phyloP scores from a whole-genome alignment of 2,888 invertebrate species.

The Epicampocera succincta region DNA sequence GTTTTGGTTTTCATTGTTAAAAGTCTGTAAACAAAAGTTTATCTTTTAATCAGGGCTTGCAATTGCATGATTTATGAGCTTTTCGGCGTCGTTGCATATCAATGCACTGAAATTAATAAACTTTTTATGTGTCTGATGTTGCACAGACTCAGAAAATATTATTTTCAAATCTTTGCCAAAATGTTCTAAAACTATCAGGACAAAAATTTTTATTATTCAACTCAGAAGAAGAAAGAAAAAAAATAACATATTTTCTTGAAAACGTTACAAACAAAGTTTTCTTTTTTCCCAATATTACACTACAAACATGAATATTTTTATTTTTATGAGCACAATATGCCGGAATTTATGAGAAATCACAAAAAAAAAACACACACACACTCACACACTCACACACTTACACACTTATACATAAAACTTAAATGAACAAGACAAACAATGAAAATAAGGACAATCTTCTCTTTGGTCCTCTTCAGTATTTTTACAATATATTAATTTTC shows the following conservation, averaged over 20 bases:
- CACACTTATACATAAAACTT: too few relatives aligned
- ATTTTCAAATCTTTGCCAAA: slow-evolving; percentile 44
- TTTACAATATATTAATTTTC: slow-evolving; percentile 28
- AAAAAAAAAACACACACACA: slow-evolving; percentile 23
- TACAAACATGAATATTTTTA: slow-evolving; percentile 22
- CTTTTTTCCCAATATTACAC: neutral
- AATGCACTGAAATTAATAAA: slow-evolving; percentile 16
- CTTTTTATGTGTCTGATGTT: slow-evolving; percentile 24
- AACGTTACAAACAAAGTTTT: too few relatives aligned
- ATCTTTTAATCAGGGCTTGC: too few relatives aligned
- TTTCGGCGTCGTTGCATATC: slow-evolving; percentile 13
- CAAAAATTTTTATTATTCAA: too few relatives aligned
- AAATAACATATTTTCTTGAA: too few relatives aligned
- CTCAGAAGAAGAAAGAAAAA: too few relatives aligned
- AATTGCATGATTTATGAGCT: slow-evolving; percentile 16
- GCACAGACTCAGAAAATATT: slow-evolving; percentile 19
- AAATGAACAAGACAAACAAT: slow-evolving; percentile 54
- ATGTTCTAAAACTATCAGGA: neutral
- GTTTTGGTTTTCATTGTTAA: too few relatives aligned
- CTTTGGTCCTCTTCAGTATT: slow-evolving; percentile 11
- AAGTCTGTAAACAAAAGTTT: too few relatives aligned
- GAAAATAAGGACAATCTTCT: slow-evolving; percentile 32
- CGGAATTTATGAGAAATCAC: slow-evolving; percentile 55
- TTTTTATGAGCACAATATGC: slow-evolving; percentile 59
- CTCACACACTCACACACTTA: too few relatives aligned